phyloP scores from a whole-genome alignment of 2,888 invertebrate genomes.

The Merodon equestris region DNA sequence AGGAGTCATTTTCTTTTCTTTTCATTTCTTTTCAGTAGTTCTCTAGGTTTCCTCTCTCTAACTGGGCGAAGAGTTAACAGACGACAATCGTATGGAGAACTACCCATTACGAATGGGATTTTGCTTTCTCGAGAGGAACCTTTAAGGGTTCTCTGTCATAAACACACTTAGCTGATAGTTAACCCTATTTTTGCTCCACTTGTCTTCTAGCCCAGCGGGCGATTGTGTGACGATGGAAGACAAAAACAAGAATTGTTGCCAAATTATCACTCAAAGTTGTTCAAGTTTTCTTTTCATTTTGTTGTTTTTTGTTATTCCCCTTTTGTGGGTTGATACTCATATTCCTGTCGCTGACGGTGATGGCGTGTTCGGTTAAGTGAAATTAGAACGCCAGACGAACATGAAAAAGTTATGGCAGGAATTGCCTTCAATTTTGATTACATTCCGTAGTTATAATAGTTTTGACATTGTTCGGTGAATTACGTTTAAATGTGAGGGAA shows the following conservation, averaged over 20 bases:
- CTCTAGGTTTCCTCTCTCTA: background rate
- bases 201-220: background rate
- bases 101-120: background rate
- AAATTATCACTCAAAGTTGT: conserved; percentile 1
- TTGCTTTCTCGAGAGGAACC: background rate
- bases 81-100: conserved; percentile 1
- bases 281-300: background rate
- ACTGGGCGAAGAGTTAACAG: background rate
- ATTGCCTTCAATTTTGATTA: no score
- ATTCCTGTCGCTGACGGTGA: background rate
- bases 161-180: conserved; percentile 6
- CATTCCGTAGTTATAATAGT: no score
- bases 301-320: no score
- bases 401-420: conserved; percentile 1
- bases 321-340: background rate
- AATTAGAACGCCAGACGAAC: background rate
- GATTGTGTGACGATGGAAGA: background rate
- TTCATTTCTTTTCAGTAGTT: background rate
- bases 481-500: no score
- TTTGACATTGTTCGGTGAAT: no score
- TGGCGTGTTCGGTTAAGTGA: background rate
- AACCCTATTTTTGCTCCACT: background rate
- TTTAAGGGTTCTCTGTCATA: background rate
- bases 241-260: background rate
- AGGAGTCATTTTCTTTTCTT: no score